A percentile compares a stretch with the other conserved stretches of the same genome.
These are phyloP conservation scores for Telmatherina bonti DNA, from an alignment of 2,797 vertebrate genomes.

Conservation along the genomic window DNA sequence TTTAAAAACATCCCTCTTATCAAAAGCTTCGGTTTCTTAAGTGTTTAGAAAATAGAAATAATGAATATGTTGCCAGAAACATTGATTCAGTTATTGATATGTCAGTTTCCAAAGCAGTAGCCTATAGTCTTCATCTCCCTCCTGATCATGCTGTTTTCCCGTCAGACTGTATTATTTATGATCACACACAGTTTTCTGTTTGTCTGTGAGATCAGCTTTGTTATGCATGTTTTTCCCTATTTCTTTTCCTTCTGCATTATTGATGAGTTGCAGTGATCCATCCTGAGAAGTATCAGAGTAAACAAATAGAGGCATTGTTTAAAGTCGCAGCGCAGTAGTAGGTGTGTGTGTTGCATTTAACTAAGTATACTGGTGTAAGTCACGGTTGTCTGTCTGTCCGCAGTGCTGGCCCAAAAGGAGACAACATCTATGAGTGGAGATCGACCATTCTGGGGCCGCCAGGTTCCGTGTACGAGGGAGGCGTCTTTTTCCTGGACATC, in stretches of 20 bases:
- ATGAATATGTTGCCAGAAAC: too few species aligned
- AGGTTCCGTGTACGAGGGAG: too few species aligned
- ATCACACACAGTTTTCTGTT: not conserved
- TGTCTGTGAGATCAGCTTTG: too few species aligned
- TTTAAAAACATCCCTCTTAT: not conserved
- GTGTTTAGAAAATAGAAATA: too few species aligned
- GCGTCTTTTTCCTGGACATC: too few species aligned
- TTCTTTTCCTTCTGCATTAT: not conserved
- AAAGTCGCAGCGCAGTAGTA: not conserved
- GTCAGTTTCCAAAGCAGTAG: too few species aligned
- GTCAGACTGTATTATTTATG: conserved; percentile 6
- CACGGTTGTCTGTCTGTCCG: not conserved
- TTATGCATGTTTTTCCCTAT: not conserved
- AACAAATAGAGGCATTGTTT: not conserved
- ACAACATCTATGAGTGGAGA: too few species aligned
- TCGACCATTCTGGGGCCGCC: too few species aligned
- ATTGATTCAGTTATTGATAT: too few species aligned
- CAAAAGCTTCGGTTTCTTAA: too few species aligned
- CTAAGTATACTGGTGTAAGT: not conserved
- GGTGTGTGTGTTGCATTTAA: not conserved
- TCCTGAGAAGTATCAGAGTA: not conserved
- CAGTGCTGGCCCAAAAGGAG: too few species aligned
- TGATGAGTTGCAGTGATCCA: not conserved
- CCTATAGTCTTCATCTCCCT: too few species aligned
- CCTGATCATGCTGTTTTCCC: not conserved